Evolutionary conservation across 2,888 invertebrate species (phyloP), one percentile per base, ranked within the genome.

Genomic region (Limnephilus auricula): DNA sequence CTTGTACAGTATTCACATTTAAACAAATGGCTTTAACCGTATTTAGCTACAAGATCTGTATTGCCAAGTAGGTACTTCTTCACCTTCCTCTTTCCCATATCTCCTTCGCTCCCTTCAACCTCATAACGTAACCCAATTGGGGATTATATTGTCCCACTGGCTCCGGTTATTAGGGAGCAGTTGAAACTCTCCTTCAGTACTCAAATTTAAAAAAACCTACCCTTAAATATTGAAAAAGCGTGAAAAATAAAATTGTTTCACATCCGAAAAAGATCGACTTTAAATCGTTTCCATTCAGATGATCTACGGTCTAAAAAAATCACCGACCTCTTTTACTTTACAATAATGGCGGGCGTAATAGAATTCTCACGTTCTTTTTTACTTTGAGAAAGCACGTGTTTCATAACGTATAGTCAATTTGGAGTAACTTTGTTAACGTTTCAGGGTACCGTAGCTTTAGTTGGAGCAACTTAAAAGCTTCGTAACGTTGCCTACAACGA

Each of bases 391-490:
- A 37, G 34, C 82, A 82, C 82, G 34, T 82, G 82, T 82, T 82
- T 25, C 34, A 82, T 82, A 82, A 34, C 82, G 82, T 82, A 82
- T 37, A 34, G 82, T 82, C 82, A 82, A 82, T 82, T 82, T 82
- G 25, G 9, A 32, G 82, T 25, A 37, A 82, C 82, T 15, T 25
- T 82, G 82, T 82, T 82, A 32, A n/a, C 82, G 65, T 65, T 82
- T 82, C 12, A 82, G 82, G 25, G 25, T 34, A n/a, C 82, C 18
- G 5, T 65, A 82, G 34, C 34, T 34, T 34, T 82, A 82, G 32
- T 82, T 34, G 82, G 18, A 82, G 34, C 34, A 82, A 37, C 82
- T 82, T 82, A 82, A 82, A 82, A 82, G 82, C 32, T 82, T 82
- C 82, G 34, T 82, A n/a, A 34, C 82, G 15, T 25, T 34, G 65